phyloP scores from a whole-genome alignment of 2,797 vertebrate genomes.

The Sebastes steindachneri region DNA sequence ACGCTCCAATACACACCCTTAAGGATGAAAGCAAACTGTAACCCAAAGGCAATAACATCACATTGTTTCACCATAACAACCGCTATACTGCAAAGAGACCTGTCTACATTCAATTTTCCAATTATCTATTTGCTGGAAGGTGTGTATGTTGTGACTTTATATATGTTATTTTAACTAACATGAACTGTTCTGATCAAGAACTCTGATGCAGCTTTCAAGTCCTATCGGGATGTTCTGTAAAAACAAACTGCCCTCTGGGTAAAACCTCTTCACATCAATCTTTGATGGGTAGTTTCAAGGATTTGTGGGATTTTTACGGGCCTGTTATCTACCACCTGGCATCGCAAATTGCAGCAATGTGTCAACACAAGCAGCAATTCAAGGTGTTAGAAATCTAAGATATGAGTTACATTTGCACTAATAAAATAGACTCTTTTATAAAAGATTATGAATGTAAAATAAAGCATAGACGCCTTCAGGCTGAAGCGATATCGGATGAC shows the following conservation, averaged over 20 bases:
- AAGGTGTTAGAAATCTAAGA: not conserved
- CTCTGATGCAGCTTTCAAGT: not conserved
- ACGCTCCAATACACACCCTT: not conserved
- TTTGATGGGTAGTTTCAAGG: conserved; percentile 36
- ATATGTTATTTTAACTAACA: not conserved
- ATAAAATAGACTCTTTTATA: not conserved
- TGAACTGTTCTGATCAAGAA: not conserved
- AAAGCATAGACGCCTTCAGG: not conserved
- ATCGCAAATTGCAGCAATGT: not conserved
- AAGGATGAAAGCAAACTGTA: not conserved
- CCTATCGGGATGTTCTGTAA: conserved; percentile 8
- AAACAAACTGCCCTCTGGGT: conserved; percentile 19
- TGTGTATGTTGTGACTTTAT: not conserved
- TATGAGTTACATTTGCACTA: not conserved
- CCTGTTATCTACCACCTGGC: conserved; percentile 6
- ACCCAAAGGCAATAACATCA: not conserved
- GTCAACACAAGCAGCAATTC: conserved; percentile 10
- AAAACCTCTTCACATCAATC: conserved; percentile 25
- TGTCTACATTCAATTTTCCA: not conserved
- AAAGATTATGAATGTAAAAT: not conserved
- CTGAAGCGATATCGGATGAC: not conserved
- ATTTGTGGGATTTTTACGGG: conserved; percentile 20
- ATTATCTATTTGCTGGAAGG: not conserved
- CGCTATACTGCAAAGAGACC: not conserved
- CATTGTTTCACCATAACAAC: not conserved